Percentiles rank a stretch among this genome's conserved stretches.
Evolutionary conservation across 2,888 invertebrate species (phyloP).

Genomic region (Troilus luridus): DNA sequence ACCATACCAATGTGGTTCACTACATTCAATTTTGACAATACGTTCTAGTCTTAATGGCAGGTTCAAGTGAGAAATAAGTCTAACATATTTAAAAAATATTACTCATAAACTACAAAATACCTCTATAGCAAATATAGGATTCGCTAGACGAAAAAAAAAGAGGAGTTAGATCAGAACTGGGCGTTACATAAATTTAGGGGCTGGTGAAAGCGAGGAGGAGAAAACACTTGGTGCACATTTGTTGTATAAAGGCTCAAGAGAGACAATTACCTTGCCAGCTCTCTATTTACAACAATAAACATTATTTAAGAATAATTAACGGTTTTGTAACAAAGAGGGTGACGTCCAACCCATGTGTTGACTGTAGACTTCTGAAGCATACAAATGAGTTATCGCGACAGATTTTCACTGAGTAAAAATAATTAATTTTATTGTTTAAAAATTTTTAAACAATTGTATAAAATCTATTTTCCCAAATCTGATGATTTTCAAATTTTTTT

Average conservation of each 20-base stretch:
- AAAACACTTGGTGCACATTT: slow-evolving; percentile 48
- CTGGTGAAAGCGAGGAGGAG: slow-evolving; percentile 51
- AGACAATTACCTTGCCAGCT: background rate
- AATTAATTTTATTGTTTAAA: no score
- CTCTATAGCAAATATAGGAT: background rate
- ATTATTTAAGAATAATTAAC: slow-evolving; percentile 36
- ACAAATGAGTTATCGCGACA: no score
- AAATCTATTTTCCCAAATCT: background rate
- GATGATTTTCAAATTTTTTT: no score
- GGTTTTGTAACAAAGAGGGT: background rate
- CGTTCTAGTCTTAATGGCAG: background rate
- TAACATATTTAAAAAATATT: background rate
- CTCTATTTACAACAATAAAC: slow-evolving; percentile 42
- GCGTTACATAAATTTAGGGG: slow-evolving; percentile 52
- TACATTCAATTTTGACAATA: background rate
- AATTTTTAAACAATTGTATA: background rate
- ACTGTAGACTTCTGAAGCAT: background rate
- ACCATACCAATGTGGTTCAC: background rate
- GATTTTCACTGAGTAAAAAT: no score
- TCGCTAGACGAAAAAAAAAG: background rate
- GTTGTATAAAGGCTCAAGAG: slow-evolving; percentile 33
- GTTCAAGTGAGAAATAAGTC: background rate
- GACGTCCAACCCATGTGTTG: background rate
- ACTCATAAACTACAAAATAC: background rate
- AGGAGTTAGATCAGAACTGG: slow-evolving; percentile 22